A percentile compares a stretch with the other conserved stretches of the same genome.
phyloP scores from a whole-genome alignment of 2,888 invertebrate species.

The Clunio marinus region DNA sequence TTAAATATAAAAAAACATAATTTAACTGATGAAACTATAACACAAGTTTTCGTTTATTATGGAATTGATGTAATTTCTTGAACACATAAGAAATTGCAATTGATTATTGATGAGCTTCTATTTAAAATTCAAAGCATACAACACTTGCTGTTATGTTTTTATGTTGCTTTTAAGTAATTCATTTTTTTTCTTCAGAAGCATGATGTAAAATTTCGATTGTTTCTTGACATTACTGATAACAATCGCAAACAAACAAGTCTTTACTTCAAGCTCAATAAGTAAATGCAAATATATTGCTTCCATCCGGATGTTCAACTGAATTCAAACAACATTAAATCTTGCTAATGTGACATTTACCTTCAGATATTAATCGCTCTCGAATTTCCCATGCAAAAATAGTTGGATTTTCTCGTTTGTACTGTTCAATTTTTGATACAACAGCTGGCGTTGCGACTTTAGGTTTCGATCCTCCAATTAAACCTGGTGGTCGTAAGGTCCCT shows the following conservation, averaged over 20 bases:
- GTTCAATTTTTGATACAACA: slow-evolving; percentile 95
- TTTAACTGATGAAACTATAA: too few species aligned
- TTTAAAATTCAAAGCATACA: too few species aligned
- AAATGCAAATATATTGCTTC: slow-evolving; percentile 2
- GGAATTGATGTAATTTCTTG: too few species aligned
- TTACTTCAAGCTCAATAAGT: background rate
- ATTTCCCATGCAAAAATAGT: slow-evolving; percentile 99
- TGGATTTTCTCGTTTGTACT: slow-evolving; percentile 96
- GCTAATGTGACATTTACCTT: slow-evolving; percentile 64
- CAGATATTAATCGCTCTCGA: slow-evolving; percentile 89
- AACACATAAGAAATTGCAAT: too few species aligned
- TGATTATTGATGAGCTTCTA: too few species aligned
- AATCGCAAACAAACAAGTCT: background rate
- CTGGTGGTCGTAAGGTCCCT: slow-evolving; percentile 85
- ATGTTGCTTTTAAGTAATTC: too few species aligned
- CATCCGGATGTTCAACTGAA: slow-evolving; percentile 3
- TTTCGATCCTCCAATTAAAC: slow-evolving; percentile 91
- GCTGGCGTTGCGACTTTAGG: slow-evolving; percentile 97
- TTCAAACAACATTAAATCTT: background rate
- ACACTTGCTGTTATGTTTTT: too few species aligned
- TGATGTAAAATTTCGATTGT: too few species aligned
- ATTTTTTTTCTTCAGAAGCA: too few species aligned
- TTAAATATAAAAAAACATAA: too few species aligned
- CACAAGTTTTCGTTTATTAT: too few species aligned
- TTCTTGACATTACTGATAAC: slow-evolving; percentile 7